A percentile compares a stretch with the other conserved stretches of the same genome.
Conservation (phyloP, 2,888 invertebrate genomes). For the Parapristionchus giblindavisi region DNA sequence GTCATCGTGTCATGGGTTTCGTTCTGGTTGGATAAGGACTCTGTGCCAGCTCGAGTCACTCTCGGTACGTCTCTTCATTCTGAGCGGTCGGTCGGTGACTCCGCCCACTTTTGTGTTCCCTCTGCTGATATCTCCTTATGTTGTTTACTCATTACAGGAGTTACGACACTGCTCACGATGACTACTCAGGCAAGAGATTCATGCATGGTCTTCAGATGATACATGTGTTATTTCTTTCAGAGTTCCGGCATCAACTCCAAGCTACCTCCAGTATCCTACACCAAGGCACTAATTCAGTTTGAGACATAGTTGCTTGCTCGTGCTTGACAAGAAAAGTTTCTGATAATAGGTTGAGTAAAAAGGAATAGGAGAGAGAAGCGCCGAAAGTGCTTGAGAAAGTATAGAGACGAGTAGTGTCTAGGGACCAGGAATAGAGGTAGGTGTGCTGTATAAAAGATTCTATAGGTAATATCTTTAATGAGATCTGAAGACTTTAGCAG, state of each 20-base stretch:
- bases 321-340: not conserved
- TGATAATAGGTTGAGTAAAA: not conserved
- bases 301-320: not conserved
- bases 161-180: conserved; percentile 95
- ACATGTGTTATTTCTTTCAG: conserved; percentile 72
- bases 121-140: not conserved
- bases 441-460: too few relatives aligned
- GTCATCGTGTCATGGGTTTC: conserved; percentile 75
- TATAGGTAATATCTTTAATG: too few relatives aligned
- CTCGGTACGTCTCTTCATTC: conserved; percentile 47
- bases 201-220: conserved; percentile 69
- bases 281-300: too few relatives aligned
- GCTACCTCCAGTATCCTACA: conserved; percentile 66
- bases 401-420: not conserved
- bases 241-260: conserved; percentile 68
- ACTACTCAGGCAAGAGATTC: conserved; percentile 73
- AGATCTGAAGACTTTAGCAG: too few relatives aligned
- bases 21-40: conserved; percentile 68
- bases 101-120: not conserved
- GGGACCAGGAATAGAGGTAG: too few relatives aligned
- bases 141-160: conserved; percentile 75
- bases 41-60: conserved; percentile 69
- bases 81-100: not conserved
- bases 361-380: not conserved
- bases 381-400: not conserved